Conservation (phyloP, 2,113 vertebrate genomes). For the Eublepharis macularius region DNA sequence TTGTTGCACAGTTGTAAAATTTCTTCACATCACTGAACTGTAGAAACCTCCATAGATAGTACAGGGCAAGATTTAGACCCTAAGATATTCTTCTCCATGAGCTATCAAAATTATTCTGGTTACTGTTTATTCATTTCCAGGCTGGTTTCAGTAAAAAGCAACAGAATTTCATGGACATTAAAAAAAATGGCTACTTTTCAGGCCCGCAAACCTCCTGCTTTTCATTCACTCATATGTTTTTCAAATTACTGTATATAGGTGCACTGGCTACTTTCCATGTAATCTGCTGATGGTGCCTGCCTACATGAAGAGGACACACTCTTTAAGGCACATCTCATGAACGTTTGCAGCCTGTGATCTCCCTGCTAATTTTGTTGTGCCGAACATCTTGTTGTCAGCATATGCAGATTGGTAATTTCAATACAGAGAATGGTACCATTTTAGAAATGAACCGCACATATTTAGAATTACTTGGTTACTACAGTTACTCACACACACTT, state of each 20-base stretch:
- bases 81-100: neutral
- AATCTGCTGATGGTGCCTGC: neutral
- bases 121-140: neutral
- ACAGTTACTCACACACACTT: neutral
- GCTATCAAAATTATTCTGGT: neutral
- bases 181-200: neutral
- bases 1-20: too few species aligned
- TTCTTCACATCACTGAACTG: too few species aligned
- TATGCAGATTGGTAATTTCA: neutral
- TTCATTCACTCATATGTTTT: neutral
- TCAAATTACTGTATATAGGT: neutral
- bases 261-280: neutral
- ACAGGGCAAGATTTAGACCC: neutral
- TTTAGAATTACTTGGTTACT: neutral
- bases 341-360: neutral
- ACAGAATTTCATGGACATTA: neutral
- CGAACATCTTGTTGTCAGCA: neutral
- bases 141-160: neutral
- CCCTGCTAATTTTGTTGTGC: neutral
- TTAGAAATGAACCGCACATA: too few species aligned
- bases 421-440: neutral
- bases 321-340: neutral
- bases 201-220: neutral
- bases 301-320: neutral
- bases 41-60: neutral